Percentiles rank a stretch among this genome's conserved stretches.
phyloP scores from a whole-genome alignment of 2,113 vertebrate species.

The Capra hircus region DNA sequence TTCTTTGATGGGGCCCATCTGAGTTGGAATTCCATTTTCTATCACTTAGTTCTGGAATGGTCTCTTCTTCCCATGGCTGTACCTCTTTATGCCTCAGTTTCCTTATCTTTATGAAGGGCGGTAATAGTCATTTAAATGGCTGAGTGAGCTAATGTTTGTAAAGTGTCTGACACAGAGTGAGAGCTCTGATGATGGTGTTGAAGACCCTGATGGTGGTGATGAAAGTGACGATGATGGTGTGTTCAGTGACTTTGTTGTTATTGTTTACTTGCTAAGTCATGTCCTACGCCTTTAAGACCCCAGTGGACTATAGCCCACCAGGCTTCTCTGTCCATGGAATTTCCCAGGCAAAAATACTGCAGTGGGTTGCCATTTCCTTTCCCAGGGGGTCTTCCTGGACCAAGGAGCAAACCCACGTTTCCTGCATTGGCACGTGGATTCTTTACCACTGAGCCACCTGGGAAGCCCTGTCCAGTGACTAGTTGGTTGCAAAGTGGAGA shows the following conservation, averaged over 20 bases:
- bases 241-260: neutral
- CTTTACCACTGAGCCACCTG: neutral
- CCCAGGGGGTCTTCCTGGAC: neutral
- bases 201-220: rapidly evolving
- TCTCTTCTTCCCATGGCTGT: neutral
- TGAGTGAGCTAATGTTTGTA: neutral
- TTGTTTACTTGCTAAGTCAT: neutral
- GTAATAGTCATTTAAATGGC: neutral
- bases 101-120: neutral
- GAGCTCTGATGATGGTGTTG: neutral
- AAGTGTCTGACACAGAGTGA: neutral
- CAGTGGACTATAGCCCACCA: neutral
- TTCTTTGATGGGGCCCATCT: neutral
- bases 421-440: neutral
- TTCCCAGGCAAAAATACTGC: neutral
- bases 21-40: neutral
- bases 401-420: neutral
- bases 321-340: neutral
- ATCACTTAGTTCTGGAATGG: neutral
- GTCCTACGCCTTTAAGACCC: neutral
- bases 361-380: neutral
- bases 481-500: neutral
- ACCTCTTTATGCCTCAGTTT: neutral
- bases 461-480: neutral
- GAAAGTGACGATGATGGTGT: neutral